phyloP scores from a whole-genome alignment of 1,140 invertebrate species.

The Drosophila arizonae region DNA sequence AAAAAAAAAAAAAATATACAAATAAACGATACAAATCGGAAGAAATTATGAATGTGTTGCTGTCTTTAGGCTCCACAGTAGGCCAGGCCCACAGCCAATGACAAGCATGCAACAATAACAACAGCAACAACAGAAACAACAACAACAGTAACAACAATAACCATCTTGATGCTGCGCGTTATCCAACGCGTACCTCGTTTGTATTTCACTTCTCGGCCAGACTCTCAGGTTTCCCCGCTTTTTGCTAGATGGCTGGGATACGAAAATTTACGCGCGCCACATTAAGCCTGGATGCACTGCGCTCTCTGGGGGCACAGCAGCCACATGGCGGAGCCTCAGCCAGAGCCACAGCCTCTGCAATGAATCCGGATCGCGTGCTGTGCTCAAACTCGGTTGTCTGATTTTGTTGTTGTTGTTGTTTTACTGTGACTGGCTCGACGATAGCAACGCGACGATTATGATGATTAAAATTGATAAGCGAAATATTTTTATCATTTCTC shows the following conservation, averaged over 20 bases:
- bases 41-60: slow-evolving; percentile 82
- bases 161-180: slow-evolving; percentile 57
- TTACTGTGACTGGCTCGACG: slow-evolving; percentile 43
- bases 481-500: slow-evolving; percentile 81
- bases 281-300: slow-evolving; percentile 43
- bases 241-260: slow-evolving; percentile 34
- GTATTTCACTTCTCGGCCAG: slow-evolving; percentile 67
- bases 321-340: not conserved
- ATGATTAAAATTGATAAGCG: slow-evolving; percentile 79
- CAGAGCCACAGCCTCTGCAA: slow-evolving; percentile 6
- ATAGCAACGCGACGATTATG: slow-evolving; percentile 73
- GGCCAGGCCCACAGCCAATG: slow-evolving; percentile 48
- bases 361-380: slow-evolving; percentile 67
- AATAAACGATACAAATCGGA: slow-evolving; percentile 80
- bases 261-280: slow-evolving; percentile 65
- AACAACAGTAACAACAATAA: slow-evolving; percentile 4
- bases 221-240: slow-evolving; percentile 61
- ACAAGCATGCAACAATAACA: slow-evolving; percentile 48
- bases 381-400: slow-evolving; percentile 5
- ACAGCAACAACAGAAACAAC: slow-evolving; percentile 20
- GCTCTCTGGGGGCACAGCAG: slow-evolving; percentile 27
- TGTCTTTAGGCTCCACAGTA: slow-evolving; percentile 79
- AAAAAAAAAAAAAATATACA: slow-evolving; percentile 67
- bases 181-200: slow-evolving; percentile 74
- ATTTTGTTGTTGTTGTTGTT: slow-evolving; percentile 1